A percentile compares a stretch with the other conserved stretches of the same genome.
Evolutionary conservation across 2,797 vertebrate species (phyloP).

Genomic region (Enteromius afrohamiltoni): DNA sequence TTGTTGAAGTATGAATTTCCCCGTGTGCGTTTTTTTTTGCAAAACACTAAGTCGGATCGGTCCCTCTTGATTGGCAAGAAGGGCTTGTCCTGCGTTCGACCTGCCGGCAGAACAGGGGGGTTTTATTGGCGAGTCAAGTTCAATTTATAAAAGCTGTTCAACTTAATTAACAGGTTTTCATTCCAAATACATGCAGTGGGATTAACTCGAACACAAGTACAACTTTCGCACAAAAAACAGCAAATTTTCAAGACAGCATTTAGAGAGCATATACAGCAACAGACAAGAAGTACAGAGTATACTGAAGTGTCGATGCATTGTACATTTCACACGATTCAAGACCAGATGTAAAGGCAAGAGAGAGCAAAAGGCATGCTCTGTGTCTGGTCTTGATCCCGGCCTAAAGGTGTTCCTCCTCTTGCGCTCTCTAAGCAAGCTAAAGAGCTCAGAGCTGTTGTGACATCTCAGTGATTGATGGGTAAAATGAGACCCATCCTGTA

Average conservation of each 20-base stretch:
- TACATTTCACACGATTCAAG: constrained; percentile 5
- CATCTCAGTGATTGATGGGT: constrained; percentile 66
- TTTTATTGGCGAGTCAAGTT: constrained; percentile 73
- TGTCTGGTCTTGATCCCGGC: constrained; percentile 54
- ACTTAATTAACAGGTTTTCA: constrained; percentile 63
- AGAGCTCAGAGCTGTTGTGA: constrained; percentile 64
- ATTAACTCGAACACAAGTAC: constrained; percentile 20
- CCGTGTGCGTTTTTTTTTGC: constrained; percentile 73
- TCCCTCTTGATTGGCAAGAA: constrained; percentile 69
- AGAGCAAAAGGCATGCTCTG: constrained; percentile 29
- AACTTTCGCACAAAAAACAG: neutral
- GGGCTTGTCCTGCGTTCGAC: constrained; percentile 69
- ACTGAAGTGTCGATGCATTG: neutral
- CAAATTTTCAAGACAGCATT: neutral
- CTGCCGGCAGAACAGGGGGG: constrained; percentile 59
- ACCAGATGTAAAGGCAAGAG: neutral
- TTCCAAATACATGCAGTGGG: constrained; percentile 25
- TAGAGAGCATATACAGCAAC: neutral
- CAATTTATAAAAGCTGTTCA: constrained; percentile 70
- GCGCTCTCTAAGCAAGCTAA: constrained; percentile 45
- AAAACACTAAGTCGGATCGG: constrained; percentile 73
- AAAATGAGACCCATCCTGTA: constrained; percentile 74
- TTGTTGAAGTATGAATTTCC: constrained; percentile 78
- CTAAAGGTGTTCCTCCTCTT: constrained; percentile 44
- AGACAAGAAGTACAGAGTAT: neutral